Evolutionary conservation across 2,113 vertebrate species (phyloP).

Genomic region (Anarrhichthys ocellatus): DNA sequence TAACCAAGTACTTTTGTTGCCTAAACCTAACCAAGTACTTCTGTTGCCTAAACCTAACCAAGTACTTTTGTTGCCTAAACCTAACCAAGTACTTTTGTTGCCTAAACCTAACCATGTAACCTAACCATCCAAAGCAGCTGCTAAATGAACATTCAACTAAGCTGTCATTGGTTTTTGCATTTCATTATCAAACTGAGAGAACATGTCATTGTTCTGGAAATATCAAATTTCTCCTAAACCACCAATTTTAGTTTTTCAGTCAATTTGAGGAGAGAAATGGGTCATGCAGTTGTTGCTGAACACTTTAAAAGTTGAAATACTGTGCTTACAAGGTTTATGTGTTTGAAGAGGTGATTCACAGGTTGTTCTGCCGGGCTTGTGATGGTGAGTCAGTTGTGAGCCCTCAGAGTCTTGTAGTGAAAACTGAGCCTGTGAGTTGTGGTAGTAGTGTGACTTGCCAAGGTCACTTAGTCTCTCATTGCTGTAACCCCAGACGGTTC

Average conservation of each 20-base stretch:
- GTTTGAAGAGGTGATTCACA: neutral
- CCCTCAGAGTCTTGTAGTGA: neutral
- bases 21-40: no score
- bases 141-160: neutral
- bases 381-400: neutral
- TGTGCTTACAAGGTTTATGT: neutral
- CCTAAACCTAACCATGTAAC: no score
- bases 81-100: no score
- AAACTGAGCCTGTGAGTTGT: conserved; percentile 1
- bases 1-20: no score
- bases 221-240: neutral
- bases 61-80: no score
- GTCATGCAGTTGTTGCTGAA: neutral
- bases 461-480: neutral
- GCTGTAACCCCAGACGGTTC: neutral
- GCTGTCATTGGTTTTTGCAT: neutral
- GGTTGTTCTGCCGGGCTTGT: neutral
- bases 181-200: neutral
- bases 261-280: neutral
- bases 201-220: neutral
- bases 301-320: neutral
- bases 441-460: neutral
- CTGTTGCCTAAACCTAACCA: no score
- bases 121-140: neutral
- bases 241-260: neutral